Percentiles rank a stretch among this genome's conserved stretches.
phyloP scores from a whole-genome alignment of 2,797 vertebrate species.

The Thamnophis elegans region DNA sequence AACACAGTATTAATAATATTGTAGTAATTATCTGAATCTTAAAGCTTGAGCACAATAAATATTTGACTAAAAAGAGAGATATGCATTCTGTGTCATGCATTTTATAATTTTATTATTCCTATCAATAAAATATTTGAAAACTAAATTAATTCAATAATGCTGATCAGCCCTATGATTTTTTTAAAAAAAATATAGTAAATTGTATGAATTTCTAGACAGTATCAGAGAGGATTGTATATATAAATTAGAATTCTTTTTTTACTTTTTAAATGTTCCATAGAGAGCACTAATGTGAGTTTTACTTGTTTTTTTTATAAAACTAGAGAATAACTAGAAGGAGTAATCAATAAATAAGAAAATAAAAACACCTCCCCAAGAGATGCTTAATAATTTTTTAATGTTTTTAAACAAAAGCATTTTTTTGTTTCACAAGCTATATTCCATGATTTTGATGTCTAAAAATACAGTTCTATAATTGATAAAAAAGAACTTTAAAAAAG shows the following conservation, averaged over 20 bases:
- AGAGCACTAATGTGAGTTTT: not conserved
- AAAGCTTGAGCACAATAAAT: not conserved
- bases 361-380: not conserved
- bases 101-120: not conserved
- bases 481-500: not conserved
- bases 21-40: not conserved
- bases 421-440: not conserved
- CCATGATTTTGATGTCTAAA: not conserved
- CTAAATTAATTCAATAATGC: not conserved
- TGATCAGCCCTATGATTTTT: not conserved
- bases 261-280: not conserved
- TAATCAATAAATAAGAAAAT: not conserved
- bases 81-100: not conserved
- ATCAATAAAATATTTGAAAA: not conserved
- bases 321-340: not conserved
- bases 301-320: not conserved
- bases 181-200: not conserved
- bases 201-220: not conserved
- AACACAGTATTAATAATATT: constrained; percentile 6
- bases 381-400: not conserved
- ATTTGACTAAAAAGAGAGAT: not conserved
- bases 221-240: not conserved
- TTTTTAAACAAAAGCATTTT: not conserved
- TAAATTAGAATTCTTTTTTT: not conserved
- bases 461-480: not conserved